phyloP scores from a whole-genome alignment of 2,888 invertebrate species.

The Eumerus sabulonum region DNA sequence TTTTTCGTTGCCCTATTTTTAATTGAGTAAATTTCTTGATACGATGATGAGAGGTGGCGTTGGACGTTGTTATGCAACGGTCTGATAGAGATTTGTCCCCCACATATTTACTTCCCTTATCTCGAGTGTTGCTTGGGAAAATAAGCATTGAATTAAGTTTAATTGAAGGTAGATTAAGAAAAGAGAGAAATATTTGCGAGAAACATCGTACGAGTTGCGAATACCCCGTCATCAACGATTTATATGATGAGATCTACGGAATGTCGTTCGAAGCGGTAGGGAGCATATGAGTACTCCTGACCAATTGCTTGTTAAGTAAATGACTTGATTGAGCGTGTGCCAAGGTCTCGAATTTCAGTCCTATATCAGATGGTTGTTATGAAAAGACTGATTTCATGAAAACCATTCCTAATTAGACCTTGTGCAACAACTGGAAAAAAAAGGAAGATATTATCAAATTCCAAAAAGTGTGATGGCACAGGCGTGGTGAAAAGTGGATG shows the following conservation, averaged over 20 bases:
- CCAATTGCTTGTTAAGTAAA: slow-evolving; percentile 27
- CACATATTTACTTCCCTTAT: slow-evolving; percentile 11
- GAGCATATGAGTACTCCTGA: slow-evolving; percentile 9
- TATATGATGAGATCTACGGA: background rate
- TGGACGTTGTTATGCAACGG: slow-evolving; percentile 1
- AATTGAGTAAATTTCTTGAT: slow-evolving; percentile 41
- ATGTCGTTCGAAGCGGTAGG: slow-evolving; percentile 21
- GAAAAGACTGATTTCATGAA: no score
- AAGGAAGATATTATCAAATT: no score
- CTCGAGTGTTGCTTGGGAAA: slow-evolving; percentile 19
- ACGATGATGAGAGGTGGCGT: slow-evolving; percentile 4
- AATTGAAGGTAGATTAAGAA: slow-evolving; percentile 54
- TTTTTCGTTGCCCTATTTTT: slow-evolving; percentile 39
- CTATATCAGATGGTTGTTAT: no score
- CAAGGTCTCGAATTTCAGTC: no score
- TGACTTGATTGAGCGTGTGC: slow-evolving; percentile 21
- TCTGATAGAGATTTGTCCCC: slow-evolving; percentile 6
- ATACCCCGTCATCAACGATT: no score
- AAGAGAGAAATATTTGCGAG: slow-evolving; percentile 12
- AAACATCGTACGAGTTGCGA: slow-evolving; percentile 1
- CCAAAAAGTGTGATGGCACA: no score
- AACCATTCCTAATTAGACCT: no score
- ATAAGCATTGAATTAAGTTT: slow-evolving; percentile 52
- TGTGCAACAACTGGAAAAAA: no score
- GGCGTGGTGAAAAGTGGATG: no score